Conservation (phyloP, 64 coral and sea anemone genomes). For the Stichodactyla helianthus region DNA sequence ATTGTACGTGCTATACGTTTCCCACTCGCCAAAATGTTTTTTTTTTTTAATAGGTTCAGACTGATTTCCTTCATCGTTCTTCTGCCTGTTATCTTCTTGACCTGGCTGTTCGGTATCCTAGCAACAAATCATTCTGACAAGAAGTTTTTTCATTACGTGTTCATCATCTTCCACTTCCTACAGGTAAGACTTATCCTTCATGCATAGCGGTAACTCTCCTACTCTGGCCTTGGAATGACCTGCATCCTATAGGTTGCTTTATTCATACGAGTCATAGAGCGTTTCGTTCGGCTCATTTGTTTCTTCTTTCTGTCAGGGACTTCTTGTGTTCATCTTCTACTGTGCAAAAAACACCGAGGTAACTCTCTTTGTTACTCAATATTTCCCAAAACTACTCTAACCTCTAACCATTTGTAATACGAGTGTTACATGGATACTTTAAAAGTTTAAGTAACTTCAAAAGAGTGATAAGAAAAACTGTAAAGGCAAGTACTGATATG, state of each 20-base stretch:
- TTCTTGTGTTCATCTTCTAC: slow-evolving; percentile 72
- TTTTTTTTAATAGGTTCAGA: slow-evolving; percentile 37
- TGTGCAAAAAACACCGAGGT: slow-evolving; percentile 72
- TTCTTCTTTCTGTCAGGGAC: slow-evolving; percentile 26
- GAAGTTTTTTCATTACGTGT: slow-evolving; percentile 76
- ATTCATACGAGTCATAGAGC: no score
- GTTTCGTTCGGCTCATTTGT: no score
- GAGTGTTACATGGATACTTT: no score
- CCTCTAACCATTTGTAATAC: no score
- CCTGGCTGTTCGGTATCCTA: slow-evolving; percentile 79
- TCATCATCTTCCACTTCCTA: slow-evolving; percentile 70
- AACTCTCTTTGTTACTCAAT: neutral
- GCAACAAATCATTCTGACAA: slow-evolving; percentile 62
- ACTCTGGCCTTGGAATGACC: neutral
- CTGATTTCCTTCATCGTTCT: slow-evolving; percentile 53
- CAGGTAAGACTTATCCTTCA: slow-evolving; percentile 58
- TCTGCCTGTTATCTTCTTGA: slow-evolving; percentile 66
- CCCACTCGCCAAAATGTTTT: neutral
- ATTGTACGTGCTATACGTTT: no score
- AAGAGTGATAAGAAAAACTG: no score
- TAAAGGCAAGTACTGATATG: no score
- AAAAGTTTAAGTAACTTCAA: no score
- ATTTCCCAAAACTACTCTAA: neutral
- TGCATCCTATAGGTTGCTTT: neutral
- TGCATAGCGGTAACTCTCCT: neutral